These are phyloP conservation scores for Dysidea cf. avara DNA, from an alignment of 37 sponge, comb jelly and placozoan genomes.

Conservation along the genomic window DNA sequence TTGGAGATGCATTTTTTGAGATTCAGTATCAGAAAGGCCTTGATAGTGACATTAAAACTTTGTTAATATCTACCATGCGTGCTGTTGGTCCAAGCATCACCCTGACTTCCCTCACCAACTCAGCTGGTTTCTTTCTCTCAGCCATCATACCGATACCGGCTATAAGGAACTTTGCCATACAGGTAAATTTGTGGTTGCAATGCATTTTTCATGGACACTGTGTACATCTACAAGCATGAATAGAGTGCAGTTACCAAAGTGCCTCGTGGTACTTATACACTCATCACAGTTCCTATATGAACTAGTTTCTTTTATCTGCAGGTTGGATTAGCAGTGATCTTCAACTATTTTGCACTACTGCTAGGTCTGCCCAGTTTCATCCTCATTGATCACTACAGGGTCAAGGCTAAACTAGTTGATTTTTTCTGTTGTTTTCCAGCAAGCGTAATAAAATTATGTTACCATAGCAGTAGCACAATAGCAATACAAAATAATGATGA, in stretches of 20 bases:
- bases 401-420: conserved; percentile 12
- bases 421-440: conserved; percentile 25
- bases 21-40: background rate
- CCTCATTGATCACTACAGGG: conserved; percentile 9
- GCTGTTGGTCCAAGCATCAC: conserved; percentile 38
- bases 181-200: too few species aligned
- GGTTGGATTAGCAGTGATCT: conserved; percentile 40
- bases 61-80: background rate
- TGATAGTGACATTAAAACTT: background rate
- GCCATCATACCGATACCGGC: conserved; percentile 48
- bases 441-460: too few species aligned
- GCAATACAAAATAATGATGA: too few species aligned
- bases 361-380: conserved; percentile 25
- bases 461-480: too few species aligned
- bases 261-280: too few species aligned
- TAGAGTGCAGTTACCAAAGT: too few species aligned
- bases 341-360: conserved; percentile 40
- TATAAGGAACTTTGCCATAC: conserved; percentile 40
- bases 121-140: conserved; percentile 33
- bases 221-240: too few species aligned
- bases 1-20: conserved; percentile 46
- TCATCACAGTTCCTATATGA: too few species aligned
- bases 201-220: too few species aligned
- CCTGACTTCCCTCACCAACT: conserved; percentile 39
- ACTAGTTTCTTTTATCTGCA: background rate